These are phyloP conservation scores for Galaxias olidus DNA, from an alignment of 2,797 vertebrate species.

Conservation along the genomic window DNA sequence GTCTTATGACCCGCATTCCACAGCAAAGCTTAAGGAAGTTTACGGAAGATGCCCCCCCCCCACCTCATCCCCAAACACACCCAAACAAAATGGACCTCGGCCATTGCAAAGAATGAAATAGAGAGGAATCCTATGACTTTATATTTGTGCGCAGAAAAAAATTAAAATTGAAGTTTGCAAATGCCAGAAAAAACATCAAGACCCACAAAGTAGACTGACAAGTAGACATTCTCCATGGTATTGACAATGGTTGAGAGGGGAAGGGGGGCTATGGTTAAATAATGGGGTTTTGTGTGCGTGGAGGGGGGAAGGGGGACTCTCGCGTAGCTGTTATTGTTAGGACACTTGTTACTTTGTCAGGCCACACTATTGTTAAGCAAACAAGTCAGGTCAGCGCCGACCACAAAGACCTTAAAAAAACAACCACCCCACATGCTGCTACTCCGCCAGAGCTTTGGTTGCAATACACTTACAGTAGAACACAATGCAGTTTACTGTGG, in stretches of 20 bases:
- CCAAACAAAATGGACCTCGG: too few species aligned
- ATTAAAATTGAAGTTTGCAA: too few species aligned
- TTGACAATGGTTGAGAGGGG: constrained; percentile 1
- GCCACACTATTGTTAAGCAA: constrained; percentile 39
- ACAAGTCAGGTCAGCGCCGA: constrained; percentile 15
- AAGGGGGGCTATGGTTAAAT: background rate
- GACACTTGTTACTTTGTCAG: constrained; percentile 22
- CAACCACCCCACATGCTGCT: background rate
- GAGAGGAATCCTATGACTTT: too few species aligned
- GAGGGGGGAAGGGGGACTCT: constrained; percentile 18
- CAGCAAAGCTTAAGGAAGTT: too few species aligned
- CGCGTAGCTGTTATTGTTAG: constrained; percentile 45
- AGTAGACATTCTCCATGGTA: background rate
- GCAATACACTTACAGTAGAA: background rate
- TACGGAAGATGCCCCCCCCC: too few species aligned
- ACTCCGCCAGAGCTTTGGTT: background rate
- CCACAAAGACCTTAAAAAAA: constrained; percentile 5
- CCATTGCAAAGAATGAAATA: too few species aligned
- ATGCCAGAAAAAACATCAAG: too few species aligned
- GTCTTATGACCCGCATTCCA: too few species aligned
- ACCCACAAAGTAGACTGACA: too few species aligned
- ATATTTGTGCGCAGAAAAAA: too few species aligned
- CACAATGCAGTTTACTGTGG: background rate
- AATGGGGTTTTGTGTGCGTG: constrained; percentile 11
- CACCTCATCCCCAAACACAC: too few species aligned